Conservation (phyloP, 2,797 vertebrate genomes). For the Enteromius afrohamiltoni region DNA sequence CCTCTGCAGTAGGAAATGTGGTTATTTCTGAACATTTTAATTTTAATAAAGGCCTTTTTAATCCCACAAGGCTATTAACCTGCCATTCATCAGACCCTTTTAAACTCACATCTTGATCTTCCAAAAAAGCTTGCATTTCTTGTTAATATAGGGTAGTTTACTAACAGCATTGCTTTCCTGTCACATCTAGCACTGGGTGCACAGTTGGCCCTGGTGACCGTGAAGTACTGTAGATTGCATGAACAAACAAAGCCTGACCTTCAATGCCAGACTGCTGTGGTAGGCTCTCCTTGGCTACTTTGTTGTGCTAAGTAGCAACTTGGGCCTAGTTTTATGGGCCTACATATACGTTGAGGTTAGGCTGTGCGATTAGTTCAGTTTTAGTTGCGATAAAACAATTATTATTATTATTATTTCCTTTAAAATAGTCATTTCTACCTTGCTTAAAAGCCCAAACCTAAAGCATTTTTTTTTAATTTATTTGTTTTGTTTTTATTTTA, state of each 20-base stretch:
- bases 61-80: conserved; percentile 27
- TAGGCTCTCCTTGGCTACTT: conserved; percentile 9
- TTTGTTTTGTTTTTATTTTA: neutral
- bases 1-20: conserved; percentile 6
- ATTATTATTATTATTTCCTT: neutral
- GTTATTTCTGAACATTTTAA: conserved; percentile 31
- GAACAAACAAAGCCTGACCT: conserved; percentile 78
- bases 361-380: neutral
- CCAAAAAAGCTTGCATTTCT: conserved; percentile 73
- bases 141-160: conserved; percentile 65
- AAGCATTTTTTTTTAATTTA: neutral
- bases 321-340: neutral
- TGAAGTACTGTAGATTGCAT: conserved; percentile 71
- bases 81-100: conserved; percentile 48
- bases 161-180: conserved; percentile 64
- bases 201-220: conserved; percentile 72
- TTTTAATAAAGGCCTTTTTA: neutral
- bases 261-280: conserved; percentile 38
- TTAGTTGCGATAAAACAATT: neutral
- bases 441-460: neutral
- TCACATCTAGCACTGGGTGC: conserved; percentile 59
- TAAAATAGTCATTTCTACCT: neutral
- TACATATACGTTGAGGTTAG: neutral
- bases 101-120: conserved; percentile 65
- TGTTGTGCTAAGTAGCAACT: conserved; percentile 9